Percentiles rank a stretch among this genome's conserved stretches.
These are phyloP conservation scores for Cygnus olor DNA, from an alignment of 2,797 vertebrate species.

Conservation along the genomic window DNA sequence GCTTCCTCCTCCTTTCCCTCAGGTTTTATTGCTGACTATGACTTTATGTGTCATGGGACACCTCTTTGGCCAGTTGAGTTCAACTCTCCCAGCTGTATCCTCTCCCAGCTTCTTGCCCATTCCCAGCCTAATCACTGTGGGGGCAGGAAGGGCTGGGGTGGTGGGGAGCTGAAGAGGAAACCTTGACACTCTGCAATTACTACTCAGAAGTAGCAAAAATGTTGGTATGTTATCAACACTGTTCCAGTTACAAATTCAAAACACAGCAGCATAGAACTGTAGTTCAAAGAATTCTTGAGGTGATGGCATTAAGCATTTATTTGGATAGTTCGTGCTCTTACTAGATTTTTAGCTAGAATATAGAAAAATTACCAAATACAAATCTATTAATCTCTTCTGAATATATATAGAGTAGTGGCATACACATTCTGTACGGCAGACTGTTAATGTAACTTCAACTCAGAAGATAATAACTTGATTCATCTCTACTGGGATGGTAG, in stretches of 20 bases:
- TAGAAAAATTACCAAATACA: background rate
- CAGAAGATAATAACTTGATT: background rate
- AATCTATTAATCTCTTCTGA: background rate
- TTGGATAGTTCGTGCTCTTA: background rate
- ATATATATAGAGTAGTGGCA: background rate
- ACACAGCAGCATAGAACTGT: background rate
- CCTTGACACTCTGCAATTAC: background rate
- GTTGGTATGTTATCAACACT: background rate
- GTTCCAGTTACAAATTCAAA: background rate
- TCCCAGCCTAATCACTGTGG: background rate
- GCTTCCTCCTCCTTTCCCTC: background rate
- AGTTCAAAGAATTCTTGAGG: background rate
- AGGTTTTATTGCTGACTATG: background rate
- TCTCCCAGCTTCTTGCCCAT: background rate
- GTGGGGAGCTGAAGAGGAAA: background rate
- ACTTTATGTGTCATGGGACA: fast-evolving
- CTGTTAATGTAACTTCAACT: background rate
- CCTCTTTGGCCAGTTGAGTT: background rate
- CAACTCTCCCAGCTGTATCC: background rate
- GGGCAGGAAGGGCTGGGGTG: fast-evolving
- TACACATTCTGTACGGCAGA: background rate
- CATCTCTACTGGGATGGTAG: background rate
- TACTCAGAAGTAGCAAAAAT: background rate
- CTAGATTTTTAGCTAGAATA: background rate
- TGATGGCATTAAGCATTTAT: background rate